Evolutionary conservation across 2,888 invertebrate genomes (phyloP).

Genomic region (Microctonus aethiopoides): DNA sequence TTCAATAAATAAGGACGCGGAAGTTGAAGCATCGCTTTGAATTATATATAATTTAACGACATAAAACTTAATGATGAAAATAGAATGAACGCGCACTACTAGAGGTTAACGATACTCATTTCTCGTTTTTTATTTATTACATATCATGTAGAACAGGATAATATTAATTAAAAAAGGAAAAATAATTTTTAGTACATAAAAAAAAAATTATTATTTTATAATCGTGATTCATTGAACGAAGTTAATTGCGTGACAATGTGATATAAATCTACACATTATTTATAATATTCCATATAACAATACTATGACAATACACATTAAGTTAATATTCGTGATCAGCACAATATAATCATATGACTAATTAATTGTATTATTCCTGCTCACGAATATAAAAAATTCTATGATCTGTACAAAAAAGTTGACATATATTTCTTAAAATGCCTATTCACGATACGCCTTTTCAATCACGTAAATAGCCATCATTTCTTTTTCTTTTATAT

Average conservation of each 20-base stretch:
- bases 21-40: background rate
- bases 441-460: conserved; percentile 31
- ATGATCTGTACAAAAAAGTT: conserved; percentile 25
- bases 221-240: background rate
- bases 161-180: background rate
- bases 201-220: background rate
- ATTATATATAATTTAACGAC: background rate
- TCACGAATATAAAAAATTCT: conserved; percentile 22
- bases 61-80: background rate
- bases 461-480: conserved; percentile 49
- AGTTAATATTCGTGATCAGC: background rate
- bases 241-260: background rate
- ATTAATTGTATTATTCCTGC: background rate
- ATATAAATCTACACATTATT: background rate
- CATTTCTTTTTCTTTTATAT: conserved; percentile 45
- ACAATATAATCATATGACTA: background rate
- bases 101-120: conserved; percentile 47
- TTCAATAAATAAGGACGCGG: background rate
- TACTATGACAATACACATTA: background rate
- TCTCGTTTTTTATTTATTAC: conserved; percentile 48
- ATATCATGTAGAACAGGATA: conserved; percentile 17
- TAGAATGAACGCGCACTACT: conserved; percentile 10
- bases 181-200: background rate
- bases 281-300: background rate
- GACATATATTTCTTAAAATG: conserved; percentile 30